Base-by-base conservation (phyloP, 1,140 invertebrate species). In the Cydia amplana region DNA sequence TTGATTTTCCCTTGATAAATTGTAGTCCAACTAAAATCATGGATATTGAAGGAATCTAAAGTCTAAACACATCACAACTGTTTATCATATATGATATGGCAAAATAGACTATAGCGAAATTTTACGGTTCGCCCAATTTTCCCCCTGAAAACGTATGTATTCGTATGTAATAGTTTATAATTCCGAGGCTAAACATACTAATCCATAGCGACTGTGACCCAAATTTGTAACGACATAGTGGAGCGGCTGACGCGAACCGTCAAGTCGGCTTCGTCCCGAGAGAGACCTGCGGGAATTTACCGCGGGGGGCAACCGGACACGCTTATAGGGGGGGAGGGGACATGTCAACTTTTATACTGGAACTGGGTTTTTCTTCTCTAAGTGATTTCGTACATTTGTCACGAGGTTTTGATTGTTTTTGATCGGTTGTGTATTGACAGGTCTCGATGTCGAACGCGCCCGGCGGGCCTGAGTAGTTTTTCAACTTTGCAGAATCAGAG, bases 141-240 rank as follows among this genome's bases (percentile, higher is more conserved):
- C 14, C n/a, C 9, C 18, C 10, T 60, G 18, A 60, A 20, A 20
- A 10, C 32, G n/a, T 18, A 23, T 25, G 32, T 70, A 36, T 43
- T 40, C 32, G 32, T 18, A 23, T 25, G 32, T 70, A 36, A 43
- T 20, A 70, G 65, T 70, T 70, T 36, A 70, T 20, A 43, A 70
- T 70, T 70, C 65, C 36, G 36, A 70, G 28, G 28, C 7, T 70
- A 70, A 70, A 70, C 65, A 43, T 36, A 36, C 32, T 70, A 70
- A 70, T 70, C 65, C n/a, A 70, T 70, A n/a, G 65, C 36, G n/a
- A 9, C 65, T 77, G 83, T 89, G 88, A 91, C 88, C 88, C 85
- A 89, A 86, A 89, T 91, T 86, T 84, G 78, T 80, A 76, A 67
- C 79, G 83, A 85, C 88, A 86, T 36, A 85, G 83, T 83, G 83